Evolutionary conservation across 1,140 invertebrate species (phyloP).

Genomic region (Zaprionus tsacasi): DNA sequence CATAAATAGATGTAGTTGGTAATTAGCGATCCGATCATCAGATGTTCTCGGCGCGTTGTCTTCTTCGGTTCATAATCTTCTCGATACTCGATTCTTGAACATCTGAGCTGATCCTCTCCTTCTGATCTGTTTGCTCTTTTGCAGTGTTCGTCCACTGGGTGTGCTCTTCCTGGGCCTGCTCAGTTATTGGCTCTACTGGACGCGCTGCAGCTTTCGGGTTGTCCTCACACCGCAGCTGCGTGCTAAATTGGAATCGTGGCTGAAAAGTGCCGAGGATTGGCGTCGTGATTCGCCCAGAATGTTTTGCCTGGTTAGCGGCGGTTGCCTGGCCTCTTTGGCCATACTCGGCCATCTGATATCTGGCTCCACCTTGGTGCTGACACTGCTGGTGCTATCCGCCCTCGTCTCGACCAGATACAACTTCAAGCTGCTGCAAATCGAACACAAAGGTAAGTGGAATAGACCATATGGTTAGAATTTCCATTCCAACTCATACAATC

Average conservation of each 20-base stretch:
- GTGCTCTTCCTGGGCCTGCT: conserved; percentile 71
- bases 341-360: conserved; percentile 76
- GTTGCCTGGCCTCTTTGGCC: conserved; percentile 63
- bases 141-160: conserved; percentile 71
- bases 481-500: too few species aligned
- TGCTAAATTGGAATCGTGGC: conserved; percentile 46
- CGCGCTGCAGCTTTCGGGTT: conserved; percentile 71
- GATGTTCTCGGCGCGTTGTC: conserved; percentile 21
- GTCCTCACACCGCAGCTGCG: conserved; percentile 69
- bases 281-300: conserved; percentile 62
- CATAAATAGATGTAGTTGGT: not conserved
- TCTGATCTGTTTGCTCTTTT: conserved; percentile 20
- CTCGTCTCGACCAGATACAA: conserved; percentile 75
- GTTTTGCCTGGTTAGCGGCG: conserved; percentile 65
- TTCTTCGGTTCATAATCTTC: conserved; percentile 36
- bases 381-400: conserved; percentile 63
- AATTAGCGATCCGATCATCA: not conserved
- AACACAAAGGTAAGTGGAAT: conserved; percentile 60
- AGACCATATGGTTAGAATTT: too few species aligned
- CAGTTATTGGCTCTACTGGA: conserved; percentile 76
- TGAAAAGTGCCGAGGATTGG: conserved; percentile 50
- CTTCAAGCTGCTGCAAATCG: conserved; percentile 71
- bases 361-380: conserved; percentile 67
- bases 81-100: too few species aligned
- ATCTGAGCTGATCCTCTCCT: not conserved